Conservation (phyloP, 2,888 invertebrate genomes). For the Bombylius major region DNA sequence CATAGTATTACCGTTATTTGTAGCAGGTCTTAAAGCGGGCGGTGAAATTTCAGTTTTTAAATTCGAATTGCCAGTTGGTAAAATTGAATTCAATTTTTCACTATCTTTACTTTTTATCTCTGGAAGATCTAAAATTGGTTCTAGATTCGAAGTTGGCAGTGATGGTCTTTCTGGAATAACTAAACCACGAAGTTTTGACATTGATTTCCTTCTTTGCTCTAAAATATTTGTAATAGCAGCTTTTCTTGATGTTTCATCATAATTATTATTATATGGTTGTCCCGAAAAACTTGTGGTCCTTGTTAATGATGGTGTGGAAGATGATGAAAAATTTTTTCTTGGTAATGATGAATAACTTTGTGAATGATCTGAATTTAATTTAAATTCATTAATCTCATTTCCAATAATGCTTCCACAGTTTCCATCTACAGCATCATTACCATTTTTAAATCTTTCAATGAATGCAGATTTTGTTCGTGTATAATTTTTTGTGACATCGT, state of each 20-base stretch:
- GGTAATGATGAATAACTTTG: constrained; percentile 25
- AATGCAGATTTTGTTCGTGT: constrained; percentile 3
- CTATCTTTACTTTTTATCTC: constrained; percentile 68
- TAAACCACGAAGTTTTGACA: constrained; percentile 75
- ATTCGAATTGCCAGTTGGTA: constrained; percentile 28
- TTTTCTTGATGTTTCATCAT: constrained; percentile 40
- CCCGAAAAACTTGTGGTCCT: constrained; percentile 38
- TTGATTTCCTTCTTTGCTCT: constrained; percentile 68
- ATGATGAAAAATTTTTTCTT: constrained; percentile 15
- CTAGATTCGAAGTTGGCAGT: constrained; percentile 34
- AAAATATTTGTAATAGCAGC: constrained; percentile 60
- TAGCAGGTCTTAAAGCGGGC: constrained; percentile 27
- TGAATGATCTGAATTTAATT: constrained; percentile 23
- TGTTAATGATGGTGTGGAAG: constrained; percentile 17
- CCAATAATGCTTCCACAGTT: neutral
- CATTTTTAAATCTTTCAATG: constrained; percentile 4
- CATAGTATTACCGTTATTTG: constrained; percentile 29
- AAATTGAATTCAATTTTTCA: constrained; percentile 27
- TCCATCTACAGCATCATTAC: neutral
- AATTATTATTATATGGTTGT: constrained; percentile 19
- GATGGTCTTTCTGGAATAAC: constrained; percentile 67
- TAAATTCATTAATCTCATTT: no score
- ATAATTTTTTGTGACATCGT: constrained; percentile 27
- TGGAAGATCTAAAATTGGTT: constrained; percentile 60
- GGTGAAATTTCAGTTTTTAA: constrained; percentile 18